A percentile compares a stretch with the other conserved stretches of the same genome.
These are phyloP conservation scores for Porites divaricata DNA, from an alignment of 92 coral and sea anemone genomes.

Conservation along the genomic window DNA sequence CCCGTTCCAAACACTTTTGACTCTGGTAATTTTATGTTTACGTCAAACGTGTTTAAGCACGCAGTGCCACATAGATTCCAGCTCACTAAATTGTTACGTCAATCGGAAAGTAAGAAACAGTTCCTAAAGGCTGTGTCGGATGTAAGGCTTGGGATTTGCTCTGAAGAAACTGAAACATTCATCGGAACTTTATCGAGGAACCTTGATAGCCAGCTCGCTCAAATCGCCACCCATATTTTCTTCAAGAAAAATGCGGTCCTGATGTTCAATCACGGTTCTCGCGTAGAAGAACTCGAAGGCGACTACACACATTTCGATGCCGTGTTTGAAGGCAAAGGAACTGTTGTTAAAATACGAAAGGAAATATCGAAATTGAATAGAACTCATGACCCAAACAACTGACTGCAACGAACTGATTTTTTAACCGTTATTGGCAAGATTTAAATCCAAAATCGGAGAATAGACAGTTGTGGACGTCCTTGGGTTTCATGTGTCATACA, in stretches of 20 bases:
- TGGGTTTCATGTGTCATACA: too few species aligned
- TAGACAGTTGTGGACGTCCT: too few species aligned
- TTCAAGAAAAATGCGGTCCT: constrained; percentile 54
- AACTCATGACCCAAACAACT: too few species aligned
- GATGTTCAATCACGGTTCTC: constrained; percentile 46
- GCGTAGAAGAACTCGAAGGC: constrained; percentile 43
- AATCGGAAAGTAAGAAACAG: not conserved
- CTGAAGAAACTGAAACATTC: constrained; percentile 9
- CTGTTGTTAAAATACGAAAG: too few species aligned
- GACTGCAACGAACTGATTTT: too few species aligned
- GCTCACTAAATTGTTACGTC: constrained; percentile 26
- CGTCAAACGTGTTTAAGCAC: constrained; percentile 1
- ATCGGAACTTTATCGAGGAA: constrained; percentile 34
- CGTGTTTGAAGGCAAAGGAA: constrained; percentile 19
- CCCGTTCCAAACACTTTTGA: constrained; percentile 49
- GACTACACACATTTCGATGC: constrained; percentile 41
- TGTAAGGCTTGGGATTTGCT: constrained; percentile 55
- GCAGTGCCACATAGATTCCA: constrained; percentile 48
- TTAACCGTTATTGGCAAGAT: too few species aligned
- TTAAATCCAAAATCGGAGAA: too few species aligned
- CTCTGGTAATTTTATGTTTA: constrained; percentile 22
- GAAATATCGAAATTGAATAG: too few species aligned
- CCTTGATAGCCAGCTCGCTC: constrained; percentile 13
- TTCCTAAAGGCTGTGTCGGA: constrained; percentile 25
- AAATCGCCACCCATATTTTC: constrained; percentile 41